Evolutionary conservation across 2,888 invertebrate species (phyloP), one percentile per base, ranked within the genome.

Genomic region (Heliconius charithonia): DNA sequence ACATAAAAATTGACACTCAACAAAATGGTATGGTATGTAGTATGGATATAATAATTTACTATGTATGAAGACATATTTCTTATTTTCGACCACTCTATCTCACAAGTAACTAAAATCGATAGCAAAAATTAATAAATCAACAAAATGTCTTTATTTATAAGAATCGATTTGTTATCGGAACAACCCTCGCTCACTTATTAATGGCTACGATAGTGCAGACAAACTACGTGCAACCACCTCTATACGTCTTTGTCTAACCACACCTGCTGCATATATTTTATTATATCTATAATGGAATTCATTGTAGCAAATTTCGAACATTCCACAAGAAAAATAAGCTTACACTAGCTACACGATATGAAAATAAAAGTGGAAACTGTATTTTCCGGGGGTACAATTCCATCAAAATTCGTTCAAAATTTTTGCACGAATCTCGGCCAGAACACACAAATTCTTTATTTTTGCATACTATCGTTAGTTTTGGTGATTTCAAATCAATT

Each of bases 361-460:
- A 59, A 72, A 72, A 72, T 72, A 72, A 22, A 72, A 72, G n/a
- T 72, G 56, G 32, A 74, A 63, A 63, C 74, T 63, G 63, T 63
- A 29, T 63, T 19, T 63, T 63, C 25, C 37, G 65, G 29, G 27
- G 63, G 45, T 59, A 74, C 74, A 74, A 74, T 65, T 74, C 41
- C 74, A 74, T 63, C 74, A 74, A 74, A 63, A 62, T 45, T 63
- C 63, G 74, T 74, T 74, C 27, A 63, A 41, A 74, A 45, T 74
- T 74, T 74, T 63, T 62, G 32, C 72, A 72, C 32, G 59, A 16
- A n/a, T 37, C 72, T 37, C 72, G 72, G 59, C n/a, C 72, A 59
- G 72, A 25, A 32, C 71, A 71, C 56, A 32, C 51, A 72, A 72
- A 72, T 13, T 56, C 56, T n/a, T n/a, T 29, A n/a, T 59, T 72